Evolutionary conservation across 2,888 invertebrate species (phyloP).

Genomic region (Eristalinus sepulchralis): DNA sequence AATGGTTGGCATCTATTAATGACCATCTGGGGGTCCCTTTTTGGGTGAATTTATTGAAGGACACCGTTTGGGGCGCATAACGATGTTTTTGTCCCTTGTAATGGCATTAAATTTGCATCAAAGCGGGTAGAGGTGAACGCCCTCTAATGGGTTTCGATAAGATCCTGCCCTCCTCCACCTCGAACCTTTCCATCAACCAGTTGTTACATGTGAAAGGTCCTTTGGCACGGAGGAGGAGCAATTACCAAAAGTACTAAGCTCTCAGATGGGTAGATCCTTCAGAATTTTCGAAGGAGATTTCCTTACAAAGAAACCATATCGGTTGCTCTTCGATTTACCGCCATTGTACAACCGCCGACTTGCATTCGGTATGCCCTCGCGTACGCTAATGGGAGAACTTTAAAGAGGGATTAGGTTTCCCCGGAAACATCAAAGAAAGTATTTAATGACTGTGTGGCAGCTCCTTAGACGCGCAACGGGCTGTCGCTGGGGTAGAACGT

Average conservation of each 20-base stretch:
- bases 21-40: constrained; percentile 36
- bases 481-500: neutral
- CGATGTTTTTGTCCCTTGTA: constrained; percentile 19
- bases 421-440: constrained; percentile 24
- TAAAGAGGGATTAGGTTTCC: constrained; percentile 22
- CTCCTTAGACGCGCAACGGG: neutral
- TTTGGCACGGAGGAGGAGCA: neutral
- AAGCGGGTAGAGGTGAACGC: constrained; percentile 22
- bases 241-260: neutral
- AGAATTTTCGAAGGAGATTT: neutral
- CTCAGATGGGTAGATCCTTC: neutral
- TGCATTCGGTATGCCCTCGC: neutral
- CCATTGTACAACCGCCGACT: neutral
- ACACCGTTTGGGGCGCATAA: constrained; percentile 44
- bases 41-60: constrained; percentile 43
- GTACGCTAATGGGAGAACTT: constrained; percentile 1
- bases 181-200: neutral
- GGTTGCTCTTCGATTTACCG: constrained; percentile 1
- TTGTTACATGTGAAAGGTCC: neutral
- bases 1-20: constrained; percentile 54
- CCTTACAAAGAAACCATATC: constrained; percentile 8
- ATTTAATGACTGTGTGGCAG: constrained; percentile 34
- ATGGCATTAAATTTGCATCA: constrained; percentile 54
- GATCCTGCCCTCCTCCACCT: neutral
- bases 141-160: constrained; percentile 46